phyloP scores from a whole-genome alignment of 2,888 invertebrate genomes.

The Yponomeuta cagnagella region DNA sequence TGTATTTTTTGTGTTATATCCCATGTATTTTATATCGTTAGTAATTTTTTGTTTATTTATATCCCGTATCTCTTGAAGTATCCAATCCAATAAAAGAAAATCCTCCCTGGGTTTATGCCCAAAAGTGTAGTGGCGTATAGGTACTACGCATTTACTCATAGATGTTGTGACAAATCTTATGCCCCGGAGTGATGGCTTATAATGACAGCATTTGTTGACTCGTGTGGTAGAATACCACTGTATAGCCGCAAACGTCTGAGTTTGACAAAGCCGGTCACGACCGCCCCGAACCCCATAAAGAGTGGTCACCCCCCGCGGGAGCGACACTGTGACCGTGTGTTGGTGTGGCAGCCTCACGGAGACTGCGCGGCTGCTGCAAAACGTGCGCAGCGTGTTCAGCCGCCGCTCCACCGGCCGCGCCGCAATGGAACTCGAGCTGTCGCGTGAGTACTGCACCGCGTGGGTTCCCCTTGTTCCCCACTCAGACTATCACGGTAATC shows the following conservation, averaged over 20 bases:
- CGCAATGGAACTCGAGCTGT: conserved; percentile 91
- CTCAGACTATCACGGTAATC: not conserved
- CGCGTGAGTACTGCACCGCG: conserved; percentile 84
- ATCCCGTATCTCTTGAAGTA: no score
- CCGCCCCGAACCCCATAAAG: not conserved
- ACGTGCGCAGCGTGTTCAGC: conserved; percentile 93
- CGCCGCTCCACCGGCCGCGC: conserved; percentile 86
- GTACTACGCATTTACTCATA: no score
- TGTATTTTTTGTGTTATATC: not conserved
- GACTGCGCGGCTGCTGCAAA: conserved; percentile 96
- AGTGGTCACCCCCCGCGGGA: conserved; percentile 9
- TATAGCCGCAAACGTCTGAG: no score
- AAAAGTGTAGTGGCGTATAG: no score
- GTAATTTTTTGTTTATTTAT: not conserved
- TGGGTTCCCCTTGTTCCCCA: not conserved
- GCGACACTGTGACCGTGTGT: conserved; percentile 36
- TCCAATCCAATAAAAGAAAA: no score
- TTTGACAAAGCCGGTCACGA: not conserved
- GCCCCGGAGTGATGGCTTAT: no score
- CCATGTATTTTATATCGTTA: not conserved
- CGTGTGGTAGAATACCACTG: no score
- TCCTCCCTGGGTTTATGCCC: no score
- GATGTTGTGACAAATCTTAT: no score
- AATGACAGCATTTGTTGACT: no score
- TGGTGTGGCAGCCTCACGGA: conserved; percentile 90